Evolutionary conservation across 2,888 invertebrate genomes (phyloP).

Genomic region (Apocheima hispidaria): DNA sequence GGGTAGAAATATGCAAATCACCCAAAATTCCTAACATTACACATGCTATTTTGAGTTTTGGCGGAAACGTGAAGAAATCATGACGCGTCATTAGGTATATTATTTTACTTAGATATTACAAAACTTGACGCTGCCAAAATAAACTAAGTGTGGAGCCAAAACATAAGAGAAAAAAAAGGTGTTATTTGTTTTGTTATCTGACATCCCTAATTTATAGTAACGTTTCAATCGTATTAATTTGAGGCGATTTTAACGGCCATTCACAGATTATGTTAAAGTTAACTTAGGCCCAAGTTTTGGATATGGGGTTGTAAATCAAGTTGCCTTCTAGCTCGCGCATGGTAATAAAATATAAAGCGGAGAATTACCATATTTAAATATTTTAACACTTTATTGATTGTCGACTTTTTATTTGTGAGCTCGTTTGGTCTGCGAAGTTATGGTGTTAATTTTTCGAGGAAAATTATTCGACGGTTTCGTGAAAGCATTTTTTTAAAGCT

Average conservation of each 20-base stretch:
- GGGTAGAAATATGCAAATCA: no score
- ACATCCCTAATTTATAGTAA: slow-evolving; percentile 36
- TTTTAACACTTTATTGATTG: slow-evolving; percentile 64
- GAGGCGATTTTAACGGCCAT: slow-evolving; percentile 44
- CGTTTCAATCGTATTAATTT: slow-evolving; percentile 64
- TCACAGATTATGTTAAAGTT: slow-evolving; percentile 4
- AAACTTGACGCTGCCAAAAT: no score
- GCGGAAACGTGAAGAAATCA: no score
- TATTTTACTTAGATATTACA: no score
- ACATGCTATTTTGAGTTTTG: no score
- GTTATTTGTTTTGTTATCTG: slow-evolving; percentile 39
- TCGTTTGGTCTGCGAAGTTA: slow-evolving; percentile 15
- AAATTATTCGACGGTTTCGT: not conserved
- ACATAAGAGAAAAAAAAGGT: slow-evolving; percentile 30
- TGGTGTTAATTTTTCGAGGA: not conserved
- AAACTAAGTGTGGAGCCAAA: no score
- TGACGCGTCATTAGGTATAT: no score
- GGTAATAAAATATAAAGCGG: slow-evolving; percentile 57
- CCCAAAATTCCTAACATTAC: slow-evolving; percentile 19
- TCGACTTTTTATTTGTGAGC: slow-evolving; percentile 57
- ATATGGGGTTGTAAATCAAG: slow-evolving; percentile 52
- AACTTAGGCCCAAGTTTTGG: slow-evolving; percentile 48
- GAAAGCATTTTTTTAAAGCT: no score
- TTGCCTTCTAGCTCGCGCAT: slow-evolving; percentile 43
- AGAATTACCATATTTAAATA: slow-evolving; percentile 62